Evolutionary conservation across 64 coral and sea anemone genomes (phyloP).

Genomic region (Montipora capricornis): DNA sequence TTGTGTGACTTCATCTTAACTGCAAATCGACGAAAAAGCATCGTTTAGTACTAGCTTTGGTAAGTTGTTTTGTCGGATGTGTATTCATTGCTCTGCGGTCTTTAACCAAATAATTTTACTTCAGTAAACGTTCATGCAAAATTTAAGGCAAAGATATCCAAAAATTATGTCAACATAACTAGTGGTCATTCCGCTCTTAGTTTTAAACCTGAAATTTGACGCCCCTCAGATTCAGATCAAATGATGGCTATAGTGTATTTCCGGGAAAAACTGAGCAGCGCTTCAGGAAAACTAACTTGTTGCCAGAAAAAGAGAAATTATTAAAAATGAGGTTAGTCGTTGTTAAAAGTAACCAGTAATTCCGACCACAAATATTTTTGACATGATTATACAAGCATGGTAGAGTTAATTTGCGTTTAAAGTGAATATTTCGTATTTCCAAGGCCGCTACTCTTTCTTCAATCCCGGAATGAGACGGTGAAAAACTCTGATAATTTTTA

Average conservation of each 20-base stretch:
- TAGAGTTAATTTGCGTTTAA: not conserved
- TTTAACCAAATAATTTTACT: not conserved
- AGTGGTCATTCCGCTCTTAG: not conserved
- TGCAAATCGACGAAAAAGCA: not conserved
- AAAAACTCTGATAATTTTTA: too few relatives aligned
- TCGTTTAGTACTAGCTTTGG: not conserved
- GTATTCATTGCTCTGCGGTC: not conserved
- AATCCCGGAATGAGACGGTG: not conserved
- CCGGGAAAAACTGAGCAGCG: not conserved
- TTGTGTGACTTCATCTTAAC: constrained; percentile 25
- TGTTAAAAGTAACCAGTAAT: not conserved
- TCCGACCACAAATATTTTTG: not conserved
- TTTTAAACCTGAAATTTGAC: not conserved
- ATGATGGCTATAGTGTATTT: not conserved
- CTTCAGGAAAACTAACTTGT: too few relatives aligned
- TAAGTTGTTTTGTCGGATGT: not conserved
- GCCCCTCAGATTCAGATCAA: too few relatives aligned
- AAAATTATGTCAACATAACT: constrained; percentile 5
- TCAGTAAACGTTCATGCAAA: not conserved
- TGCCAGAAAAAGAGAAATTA: not conserved
- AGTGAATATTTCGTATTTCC: not conserved
- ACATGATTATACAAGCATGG: not conserved
- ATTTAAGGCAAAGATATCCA: not conserved
- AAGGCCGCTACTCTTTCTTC: not conserved
- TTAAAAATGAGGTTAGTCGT: not conserved